Base-by-base conservation (phyloP, 2,888 invertebrate species). In the Nephrocerus scutellatus region DNA sequence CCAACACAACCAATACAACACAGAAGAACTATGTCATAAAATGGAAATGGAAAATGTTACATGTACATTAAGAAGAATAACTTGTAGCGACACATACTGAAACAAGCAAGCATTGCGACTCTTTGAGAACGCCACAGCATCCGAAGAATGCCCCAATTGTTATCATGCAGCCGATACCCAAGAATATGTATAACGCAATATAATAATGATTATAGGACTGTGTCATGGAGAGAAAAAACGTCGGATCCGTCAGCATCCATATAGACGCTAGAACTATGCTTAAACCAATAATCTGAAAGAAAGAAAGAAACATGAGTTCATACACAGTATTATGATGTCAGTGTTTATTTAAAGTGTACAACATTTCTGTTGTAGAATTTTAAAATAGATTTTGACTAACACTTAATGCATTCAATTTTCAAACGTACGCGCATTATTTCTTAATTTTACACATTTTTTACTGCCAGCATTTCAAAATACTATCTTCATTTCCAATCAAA, bases 21-120 rank as follows among this genome's bases (percentile, higher is more conserved):
- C 82, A 76, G 70, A 87, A 85, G 70, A 86, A 88, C 80, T 86
- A n/a, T n/a, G n/a, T n/a, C n/a, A n/a, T n/a, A n/a, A n/a, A n/a
- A 22, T 9, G 22, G 7, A 10, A 31, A 38, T 26, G 15, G 5
- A 20, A 31, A 10, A 19, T 26, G 28, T 16, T 23, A 12, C 8
- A 16, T 29, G 18, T 29, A 31, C 12, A 33, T 23, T 21, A 19
- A 18, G 14, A 8, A 34, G 32, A 40, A 29, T 15, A 15, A 7
- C 9, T 15, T 7, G 9, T 21, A 20, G 28, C 20, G 36, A 25
- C 24, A 70, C 79, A 76, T 70, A 86, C 85, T 60, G 78, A 72
- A 44, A 80, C 75, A 28, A 91, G 75, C 70, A 85, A 76, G 62
- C 84, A 84, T 56, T 80, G 81, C 14, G 82, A 85, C 66, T 84